These are phyloP conservation scores for Coelopa pilipes DNA, from an alignment of 2,888 invertebrate genomes.

Conservation along the genomic window DNA sequence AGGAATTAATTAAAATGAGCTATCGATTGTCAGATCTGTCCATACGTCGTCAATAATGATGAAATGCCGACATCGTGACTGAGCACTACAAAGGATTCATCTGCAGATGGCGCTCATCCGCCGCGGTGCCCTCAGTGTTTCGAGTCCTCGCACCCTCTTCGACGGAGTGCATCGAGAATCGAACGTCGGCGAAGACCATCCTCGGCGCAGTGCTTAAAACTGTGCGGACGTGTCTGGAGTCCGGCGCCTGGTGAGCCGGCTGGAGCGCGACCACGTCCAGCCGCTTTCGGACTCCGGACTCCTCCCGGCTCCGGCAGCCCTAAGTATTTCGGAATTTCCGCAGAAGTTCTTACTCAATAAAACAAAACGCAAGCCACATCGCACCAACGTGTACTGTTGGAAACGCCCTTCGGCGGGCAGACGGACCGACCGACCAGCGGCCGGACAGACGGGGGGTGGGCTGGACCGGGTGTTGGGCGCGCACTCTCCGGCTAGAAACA, in stretches of 20 bases:
- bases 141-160: no score
- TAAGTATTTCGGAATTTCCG: slow-evolving; percentile 18
- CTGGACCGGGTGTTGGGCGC: neutral
- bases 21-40: neutral
- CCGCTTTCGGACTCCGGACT: no score
- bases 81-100: no score
- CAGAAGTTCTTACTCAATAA: slow-evolving; percentile 22
- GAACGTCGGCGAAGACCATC: neutral
- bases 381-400: neutral
- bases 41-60: no score
- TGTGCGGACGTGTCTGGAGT: neutral
- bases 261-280: no score
- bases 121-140: no score
- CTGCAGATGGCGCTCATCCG: no score
- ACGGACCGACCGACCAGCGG: neutral
- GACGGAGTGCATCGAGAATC: no score
- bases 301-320: neutral
- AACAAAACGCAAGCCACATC: slow-evolving; percentile 23
- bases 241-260: slow-evolving; percentile 4
- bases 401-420: neutral
- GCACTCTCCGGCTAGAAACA: neutral
- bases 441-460: neutral
- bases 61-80: no score
- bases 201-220: neutral
- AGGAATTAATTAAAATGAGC: slow-evolving; percentile 12